These are phyloP conservation scores for Manduca sexta DNA, from an alignment of 1,140 invertebrate genomes.

Conservation along the genomic window DNA sequence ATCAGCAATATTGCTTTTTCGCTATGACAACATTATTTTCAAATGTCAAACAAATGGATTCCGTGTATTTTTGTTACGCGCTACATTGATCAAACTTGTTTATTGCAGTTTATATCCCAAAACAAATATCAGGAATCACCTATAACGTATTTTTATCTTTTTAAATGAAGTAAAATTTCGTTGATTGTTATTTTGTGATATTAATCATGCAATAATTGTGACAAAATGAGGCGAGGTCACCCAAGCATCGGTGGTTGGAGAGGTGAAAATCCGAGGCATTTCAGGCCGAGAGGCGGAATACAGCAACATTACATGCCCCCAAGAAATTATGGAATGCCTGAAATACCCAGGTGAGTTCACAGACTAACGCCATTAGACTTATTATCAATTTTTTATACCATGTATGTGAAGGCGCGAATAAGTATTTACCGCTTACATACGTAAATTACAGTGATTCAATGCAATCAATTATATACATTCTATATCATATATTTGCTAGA, in stretches of 20 bases:
- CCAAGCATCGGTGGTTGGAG: slow-evolving; percentile 57
- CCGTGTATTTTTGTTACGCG: slow-evolving; percentile 26
- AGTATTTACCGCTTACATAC: background rate
- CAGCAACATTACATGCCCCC: slow-evolving; percentile 40
- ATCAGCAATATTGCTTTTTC: background rate
- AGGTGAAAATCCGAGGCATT: slow-evolving; percentile 57
- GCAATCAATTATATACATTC: too few species aligned
- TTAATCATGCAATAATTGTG: slow-evolving; percentile 31
- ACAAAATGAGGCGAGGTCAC: slow-evolving; percentile 64
- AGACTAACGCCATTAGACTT: background rate
- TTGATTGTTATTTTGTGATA: background rate
- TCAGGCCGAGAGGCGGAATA: slow-evolving; percentile 47
- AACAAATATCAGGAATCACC: too few species aligned
- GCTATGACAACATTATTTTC: slow-evolving; percentile 2
- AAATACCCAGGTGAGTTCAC: slow-evolving; percentile 34
- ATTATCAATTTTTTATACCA: background rate
- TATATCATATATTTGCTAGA: too few species aligned
- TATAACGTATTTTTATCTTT: too few species aligned
- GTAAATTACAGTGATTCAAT: background rate
- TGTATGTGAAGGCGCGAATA: too few species aligned
- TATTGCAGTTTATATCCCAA: slow-evolving; percentile 13
- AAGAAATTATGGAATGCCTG: slow-evolving; percentile 32
- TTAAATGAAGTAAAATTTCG: background rate
- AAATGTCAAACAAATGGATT: slow-evolving; percentile 21
- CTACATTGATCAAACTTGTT: slow-evolving; percentile 47